Percentiles rank a stretch among this genome's conserved stretches.
phyloP scores from a whole-genome alignment of 2,797 vertebrate species.

The Falco peregrinus region DNA sequence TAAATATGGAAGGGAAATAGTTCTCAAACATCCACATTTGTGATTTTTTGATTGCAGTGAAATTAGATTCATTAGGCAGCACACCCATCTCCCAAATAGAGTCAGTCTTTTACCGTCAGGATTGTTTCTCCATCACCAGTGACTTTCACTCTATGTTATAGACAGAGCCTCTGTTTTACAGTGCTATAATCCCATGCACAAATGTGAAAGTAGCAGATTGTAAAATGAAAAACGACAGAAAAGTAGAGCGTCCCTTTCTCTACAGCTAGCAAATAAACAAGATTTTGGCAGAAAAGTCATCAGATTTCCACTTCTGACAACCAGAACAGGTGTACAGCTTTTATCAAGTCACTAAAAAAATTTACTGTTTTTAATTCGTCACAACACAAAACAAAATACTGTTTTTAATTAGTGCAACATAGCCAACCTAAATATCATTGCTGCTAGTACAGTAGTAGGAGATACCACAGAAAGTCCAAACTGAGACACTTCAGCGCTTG shows the following conservation, averaged over 20 bases:
- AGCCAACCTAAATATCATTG: not conserved
- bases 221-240: not conserved
- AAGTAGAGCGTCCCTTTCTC: not conserved
- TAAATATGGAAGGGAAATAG: not conserved
- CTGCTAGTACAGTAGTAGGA: not conserved
- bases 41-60: not conserved
- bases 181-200: not conserved
- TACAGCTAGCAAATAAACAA: not conserved
- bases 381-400: not conserved
- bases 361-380: not conserved
- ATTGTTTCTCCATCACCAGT: not conserved
- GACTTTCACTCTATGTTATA: not conserved
- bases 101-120: not conserved
- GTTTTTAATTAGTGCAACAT: not conserved
- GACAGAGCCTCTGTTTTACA: not conserved
- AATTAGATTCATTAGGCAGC: not conserved
- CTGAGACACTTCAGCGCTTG: not conserved
- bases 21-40: not conserved
- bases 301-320: not conserved
- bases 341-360: not conserved
- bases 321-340: not conserved
- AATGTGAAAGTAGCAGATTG: not conserved
- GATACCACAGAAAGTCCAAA: not conserved
- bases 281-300: not conserved
- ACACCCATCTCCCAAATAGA: not conserved